phyloP scores from a whole-genome alignment of 2,888 invertebrate species.

The Philhelius pedissequus region DNA sequence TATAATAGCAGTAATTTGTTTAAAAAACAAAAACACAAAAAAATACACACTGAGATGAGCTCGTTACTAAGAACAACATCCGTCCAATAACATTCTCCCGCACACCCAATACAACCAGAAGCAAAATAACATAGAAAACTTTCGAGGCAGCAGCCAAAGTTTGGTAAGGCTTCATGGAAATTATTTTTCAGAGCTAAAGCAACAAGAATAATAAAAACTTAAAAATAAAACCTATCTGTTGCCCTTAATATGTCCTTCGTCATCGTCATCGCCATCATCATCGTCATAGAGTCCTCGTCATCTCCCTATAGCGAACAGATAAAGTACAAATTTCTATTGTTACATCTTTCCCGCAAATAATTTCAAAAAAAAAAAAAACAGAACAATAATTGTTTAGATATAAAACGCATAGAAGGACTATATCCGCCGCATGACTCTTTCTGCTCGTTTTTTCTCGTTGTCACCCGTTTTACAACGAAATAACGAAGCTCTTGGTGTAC shows the following conservation, averaged over 20 bases:
- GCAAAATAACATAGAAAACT: slow-evolving; percentile 3
- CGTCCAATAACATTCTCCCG: not conserved
- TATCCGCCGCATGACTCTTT: not conserved
- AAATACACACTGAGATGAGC: not conserved
- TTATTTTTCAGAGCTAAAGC: slow-evolving; percentile 18
- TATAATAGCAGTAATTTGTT: not conserved
- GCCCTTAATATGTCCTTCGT: slow-evolving; percentile 5
- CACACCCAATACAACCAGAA: not conserved
- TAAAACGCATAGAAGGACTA: slow-evolving; percentile 43
- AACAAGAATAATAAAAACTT: not conserved
- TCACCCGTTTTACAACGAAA: not conserved
- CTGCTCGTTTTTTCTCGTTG: not conserved
- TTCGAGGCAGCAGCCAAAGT: slow-evolving; percentile 24
- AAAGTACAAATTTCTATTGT: slow-evolving; percentile 17
- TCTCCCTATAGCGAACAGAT: not conserved
- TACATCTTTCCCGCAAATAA: slow-evolving; percentile 49
- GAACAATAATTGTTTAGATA: slow-evolving; percentile 53
- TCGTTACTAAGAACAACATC: slow-evolving; percentile 2
- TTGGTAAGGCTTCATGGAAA: slow-evolving; percentile 29
- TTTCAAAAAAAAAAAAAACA: slow-evolving; percentile 46
- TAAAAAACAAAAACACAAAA: not conserved
- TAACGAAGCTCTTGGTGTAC: not conserved
- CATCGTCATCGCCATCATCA: not conserved
- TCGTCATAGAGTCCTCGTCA: not conserved
- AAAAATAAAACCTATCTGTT: not conserved